phyloP scores from a whole-genome alignment of 2,888 invertebrate genomes.

The Dryobota labecula region DNA sequence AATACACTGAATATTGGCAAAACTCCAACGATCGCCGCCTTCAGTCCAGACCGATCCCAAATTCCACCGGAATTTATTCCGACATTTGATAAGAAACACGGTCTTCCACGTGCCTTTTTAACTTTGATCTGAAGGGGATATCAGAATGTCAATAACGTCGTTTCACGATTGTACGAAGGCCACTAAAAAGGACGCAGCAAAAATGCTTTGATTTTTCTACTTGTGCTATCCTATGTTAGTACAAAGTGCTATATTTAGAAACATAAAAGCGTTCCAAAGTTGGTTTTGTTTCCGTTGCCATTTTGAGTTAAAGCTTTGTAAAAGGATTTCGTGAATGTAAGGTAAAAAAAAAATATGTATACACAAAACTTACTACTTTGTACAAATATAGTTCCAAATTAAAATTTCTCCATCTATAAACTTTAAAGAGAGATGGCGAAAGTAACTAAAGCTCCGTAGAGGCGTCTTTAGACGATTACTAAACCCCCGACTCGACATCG shows the following conservation, averaged over 20 bases:
- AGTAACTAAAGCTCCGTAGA: constrained; percentile 66
- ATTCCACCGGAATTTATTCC: constrained; percentile 76
- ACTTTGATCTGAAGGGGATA: constrained; percentile 64
- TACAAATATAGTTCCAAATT: constrained; percentile 24
- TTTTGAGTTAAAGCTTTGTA: neutral
- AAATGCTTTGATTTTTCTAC: constrained; percentile 61
- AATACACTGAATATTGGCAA: constrained; percentile 83
- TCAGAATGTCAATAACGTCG: constrained; percentile 59
- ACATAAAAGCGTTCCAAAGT: constrained; percentile 13
- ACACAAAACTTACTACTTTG: neutral
- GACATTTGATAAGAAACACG: constrained; percentile 76
- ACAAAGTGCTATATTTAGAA: constrained; percentile 7
- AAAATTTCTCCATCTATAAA: constrained; percentile 53
- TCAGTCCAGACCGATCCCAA: constrained; percentile 66
- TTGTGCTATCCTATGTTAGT: neutral
- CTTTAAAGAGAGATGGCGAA: constrained; percentile 65
- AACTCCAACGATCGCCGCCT: constrained; percentile 78
- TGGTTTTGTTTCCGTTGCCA: neutral
- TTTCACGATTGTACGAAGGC: constrained; percentile 35
- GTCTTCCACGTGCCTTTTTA: constrained; percentile 64
- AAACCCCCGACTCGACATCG: constrained; percentile 60
- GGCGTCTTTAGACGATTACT: constrained; percentile 64
- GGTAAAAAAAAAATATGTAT: neutral
- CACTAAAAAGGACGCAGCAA: constrained; percentile 47
- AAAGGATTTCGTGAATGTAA: neutral